Base-by-base conservation (phyloP, 2,797 vertebrate genomes). In the Steatocranus sp. region DNA sequence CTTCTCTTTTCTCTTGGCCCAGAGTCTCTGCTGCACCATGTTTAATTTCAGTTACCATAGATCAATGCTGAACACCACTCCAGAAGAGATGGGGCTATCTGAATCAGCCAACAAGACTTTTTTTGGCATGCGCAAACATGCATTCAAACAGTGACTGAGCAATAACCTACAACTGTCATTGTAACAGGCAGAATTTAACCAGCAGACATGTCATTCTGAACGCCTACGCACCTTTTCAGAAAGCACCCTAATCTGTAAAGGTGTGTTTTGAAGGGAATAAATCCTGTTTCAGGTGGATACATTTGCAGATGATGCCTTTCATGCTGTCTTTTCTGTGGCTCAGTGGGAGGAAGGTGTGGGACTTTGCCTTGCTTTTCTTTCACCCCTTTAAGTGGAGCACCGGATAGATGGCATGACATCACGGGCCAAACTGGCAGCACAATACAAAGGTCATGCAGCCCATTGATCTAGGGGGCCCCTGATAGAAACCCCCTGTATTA, bases 341-440 rank as follows among this genome's bases (percentile, higher is more conserved):
- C 93, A 95, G 93, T 90, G 91, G 92, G 94, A 95, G 90, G 90
- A 95, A 91, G 94, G 89, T 94, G 91, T 94, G 95, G 93, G 94
- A 95, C 89, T 95, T 91, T 92, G 92, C 94, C 85, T 88, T 87
- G 93, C 94, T 92, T 95, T 89, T 96, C 92, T 92, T 94, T 90
- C 36, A 85, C 91, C 94, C 94, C 94, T 96, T 96, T 95, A 95
- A 91, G 92, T 95, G 91, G 90, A 88, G 93, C 91, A 92, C 83
- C 90, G 93, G 94, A 95, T 94, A 95, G 95, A 96, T 96, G 91
- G 93, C 94, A 95, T 95, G 95, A 95, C 96, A 96, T 96, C 92
- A 94, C 89, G 91, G 84, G 91, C 95, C 93, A 95, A 96, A 89
- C 92, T 94, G 87, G 92, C 70, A 92, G 83, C 94, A 96, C 93